These are phyloP conservation scores for Musca domestica DNA, from an alignment of 1,140 invertebrate species.

Conservation along the genomic window DNA sequence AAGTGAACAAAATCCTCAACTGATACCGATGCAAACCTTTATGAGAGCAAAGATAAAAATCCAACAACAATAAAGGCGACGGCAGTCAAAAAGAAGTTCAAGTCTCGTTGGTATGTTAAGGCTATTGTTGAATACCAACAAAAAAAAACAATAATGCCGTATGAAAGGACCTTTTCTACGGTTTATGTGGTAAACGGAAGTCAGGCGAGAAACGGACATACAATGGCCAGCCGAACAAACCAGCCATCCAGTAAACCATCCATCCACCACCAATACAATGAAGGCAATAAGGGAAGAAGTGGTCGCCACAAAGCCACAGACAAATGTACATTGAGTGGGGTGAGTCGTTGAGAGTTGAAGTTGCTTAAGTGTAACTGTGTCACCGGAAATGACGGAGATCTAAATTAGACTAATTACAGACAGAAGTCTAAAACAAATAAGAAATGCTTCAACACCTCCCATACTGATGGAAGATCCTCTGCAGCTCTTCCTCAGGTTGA, in stretches of 20 bases:
- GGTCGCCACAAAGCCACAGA: background rate
- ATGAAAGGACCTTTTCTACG: slow-evolving; percentile 13
- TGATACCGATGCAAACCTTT: slow-evolving; percentile 15
- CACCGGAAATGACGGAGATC: no score
- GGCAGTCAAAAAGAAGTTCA: background rate
- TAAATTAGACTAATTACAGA: no score
- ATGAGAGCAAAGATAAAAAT: slow-evolving; percentile 16
- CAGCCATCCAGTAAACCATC: background rate
- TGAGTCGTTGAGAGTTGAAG: no score
- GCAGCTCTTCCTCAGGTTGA: no score
- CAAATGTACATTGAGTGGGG: background rate
- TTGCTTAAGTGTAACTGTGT: no score
- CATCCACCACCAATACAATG: background rate
- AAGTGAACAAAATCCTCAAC: background rate
- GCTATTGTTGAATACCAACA: slow-evolving; percentile 16
- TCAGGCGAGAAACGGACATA: background rate
- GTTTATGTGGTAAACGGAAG: slow-evolving; percentile 19
- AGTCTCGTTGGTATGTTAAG: slow-evolving; percentile 18
- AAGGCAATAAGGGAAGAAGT: background rate
- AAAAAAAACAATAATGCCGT: background rate
- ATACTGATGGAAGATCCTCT: no score
- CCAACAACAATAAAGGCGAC: slow-evolving; percentile 1
- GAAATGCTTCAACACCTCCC: no score
- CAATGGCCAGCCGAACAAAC: background rate
- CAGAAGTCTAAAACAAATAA: no score